A percentile compares a stretch with the other conserved stretches of the same genome.
phyloP scores from a whole-genome alignment of 2,113 vertebrate species.

The Myotis davidii region DNA sequence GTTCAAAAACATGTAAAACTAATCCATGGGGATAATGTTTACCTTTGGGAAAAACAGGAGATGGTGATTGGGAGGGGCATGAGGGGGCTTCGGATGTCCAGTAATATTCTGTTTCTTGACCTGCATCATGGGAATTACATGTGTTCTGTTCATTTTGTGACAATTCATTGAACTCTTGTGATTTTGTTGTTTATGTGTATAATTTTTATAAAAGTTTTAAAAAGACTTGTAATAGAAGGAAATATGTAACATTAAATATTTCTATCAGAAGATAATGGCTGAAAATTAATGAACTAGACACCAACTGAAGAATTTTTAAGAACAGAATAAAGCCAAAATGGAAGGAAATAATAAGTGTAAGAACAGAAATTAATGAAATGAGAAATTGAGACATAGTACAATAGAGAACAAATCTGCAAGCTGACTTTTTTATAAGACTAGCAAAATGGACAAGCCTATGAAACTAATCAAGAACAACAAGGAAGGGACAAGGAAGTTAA shows the following conservation, averaged over 20 bases:
- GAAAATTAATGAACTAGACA: background rate
- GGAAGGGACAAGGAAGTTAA: too few species aligned
- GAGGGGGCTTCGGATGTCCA: background rate
- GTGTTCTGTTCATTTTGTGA: background rate
- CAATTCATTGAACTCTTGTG: background rate
- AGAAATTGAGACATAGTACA: background rate
- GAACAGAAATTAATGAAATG: background rate
- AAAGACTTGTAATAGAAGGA: background rate
- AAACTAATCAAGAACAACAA: background rate
- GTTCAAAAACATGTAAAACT: background rate
- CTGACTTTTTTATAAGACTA: background rate
- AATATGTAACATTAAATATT: background rate
- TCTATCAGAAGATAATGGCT: background rate
- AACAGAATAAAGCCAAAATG: background rate
- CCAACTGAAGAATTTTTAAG: background rate
- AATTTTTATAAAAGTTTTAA: background rate
- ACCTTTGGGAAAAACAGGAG: background rate
- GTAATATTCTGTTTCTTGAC: background rate
- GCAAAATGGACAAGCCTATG: background rate
- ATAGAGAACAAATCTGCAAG: background rate
- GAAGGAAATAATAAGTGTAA: background rate
- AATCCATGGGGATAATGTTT: background rate
- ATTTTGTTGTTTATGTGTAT: background rate
- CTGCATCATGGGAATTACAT: background rate
- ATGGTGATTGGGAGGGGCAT: background rate